These are phyloP conservation scores for Sorex fumeus DNA, from an alignment of 2,113 vertebrate genomes.

Conservation along the genomic window DNA sequence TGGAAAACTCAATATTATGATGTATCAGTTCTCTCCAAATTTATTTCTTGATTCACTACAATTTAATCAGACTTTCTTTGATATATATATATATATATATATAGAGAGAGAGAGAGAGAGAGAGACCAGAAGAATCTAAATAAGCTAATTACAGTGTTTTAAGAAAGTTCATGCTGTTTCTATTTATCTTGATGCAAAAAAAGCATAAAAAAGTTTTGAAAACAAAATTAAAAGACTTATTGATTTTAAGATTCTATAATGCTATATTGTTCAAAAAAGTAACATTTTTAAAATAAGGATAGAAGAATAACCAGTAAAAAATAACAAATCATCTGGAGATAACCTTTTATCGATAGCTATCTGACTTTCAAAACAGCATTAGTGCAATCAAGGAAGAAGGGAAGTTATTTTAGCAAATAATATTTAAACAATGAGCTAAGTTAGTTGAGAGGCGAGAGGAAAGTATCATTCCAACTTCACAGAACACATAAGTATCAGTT, in stretches of 20 bases:
- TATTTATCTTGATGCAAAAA: too few relatives aligned
- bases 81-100: too few relatives aligned
- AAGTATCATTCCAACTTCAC: neutral
- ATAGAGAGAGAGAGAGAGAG: too few relatives aligned
- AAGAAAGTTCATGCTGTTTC: too few relatives aligned
- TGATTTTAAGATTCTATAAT: neutral
- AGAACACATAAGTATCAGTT: neutral
- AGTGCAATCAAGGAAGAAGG: neutral
- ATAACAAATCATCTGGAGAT: neutral
- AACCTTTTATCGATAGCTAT: neutral
- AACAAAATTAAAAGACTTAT: too few relatives aligned
- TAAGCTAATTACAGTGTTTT: too few relatives aligned
- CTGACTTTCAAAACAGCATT: constrained; percentile 18
- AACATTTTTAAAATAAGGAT: neutral
- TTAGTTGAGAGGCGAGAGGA: neutral
- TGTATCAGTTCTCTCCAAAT: neutral
- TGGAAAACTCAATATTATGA: neutral
- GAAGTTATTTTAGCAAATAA: constrained; percentile 3
- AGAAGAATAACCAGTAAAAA: neutral
- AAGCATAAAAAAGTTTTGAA: too few relatives aligned
- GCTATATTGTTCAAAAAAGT: neutral
- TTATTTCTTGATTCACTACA: neutral
- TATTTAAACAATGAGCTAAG: neutral
- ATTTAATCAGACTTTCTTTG: too few relatives aligned
- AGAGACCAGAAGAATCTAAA: too few relatives aligned